A percentile compares a stretch with the other conserved stretches of the same genome.
Evolutionary conservation across 2,888 invertebrate genomes (phyloP).

Genomic region (Ischnura elegans): DNA sequence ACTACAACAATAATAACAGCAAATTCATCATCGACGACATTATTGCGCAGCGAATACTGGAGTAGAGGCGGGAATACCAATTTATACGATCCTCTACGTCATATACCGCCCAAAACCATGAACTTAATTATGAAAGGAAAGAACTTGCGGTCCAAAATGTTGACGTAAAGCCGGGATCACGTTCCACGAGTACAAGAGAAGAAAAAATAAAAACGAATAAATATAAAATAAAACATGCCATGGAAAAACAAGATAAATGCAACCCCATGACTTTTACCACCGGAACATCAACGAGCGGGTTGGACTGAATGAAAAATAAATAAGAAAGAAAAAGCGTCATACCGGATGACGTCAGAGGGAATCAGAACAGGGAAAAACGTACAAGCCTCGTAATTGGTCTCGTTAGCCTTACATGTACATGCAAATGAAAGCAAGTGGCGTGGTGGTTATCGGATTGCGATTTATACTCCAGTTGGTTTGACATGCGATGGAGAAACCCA

Average conservation of each 20-base stretch:
- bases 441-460: not conserved
- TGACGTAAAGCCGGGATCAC: not conserved
- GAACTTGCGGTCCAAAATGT: not conserved
- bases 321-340: not conserved
- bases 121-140: not conserved
- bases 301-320: conserved; percentile 12
- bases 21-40: too few species aligned
- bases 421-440: conserved; percentile 11
- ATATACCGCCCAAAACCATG: not conserved
- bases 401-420: not conserved
- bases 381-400: conserved; percentile 22
- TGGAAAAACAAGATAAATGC: not conserved
- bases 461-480: conserved; percentile 4
- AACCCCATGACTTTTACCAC: not conserved
- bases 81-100: not conserved
- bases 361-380: not conserved
- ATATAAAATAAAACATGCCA: not conserved
- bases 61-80: not conserved
- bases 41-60: too few species aligned
- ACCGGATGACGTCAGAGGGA: not conserved
- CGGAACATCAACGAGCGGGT: not conserved
- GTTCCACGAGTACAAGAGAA: not conserved
- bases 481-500: not conserved
- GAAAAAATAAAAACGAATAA: not conserved
- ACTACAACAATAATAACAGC: too few species aligned